These are phyloP conservation scores for Chelonia mydas DNA, from an alignment of 2,797 vertebrate species.

Conservation along the genomic window DNA sequence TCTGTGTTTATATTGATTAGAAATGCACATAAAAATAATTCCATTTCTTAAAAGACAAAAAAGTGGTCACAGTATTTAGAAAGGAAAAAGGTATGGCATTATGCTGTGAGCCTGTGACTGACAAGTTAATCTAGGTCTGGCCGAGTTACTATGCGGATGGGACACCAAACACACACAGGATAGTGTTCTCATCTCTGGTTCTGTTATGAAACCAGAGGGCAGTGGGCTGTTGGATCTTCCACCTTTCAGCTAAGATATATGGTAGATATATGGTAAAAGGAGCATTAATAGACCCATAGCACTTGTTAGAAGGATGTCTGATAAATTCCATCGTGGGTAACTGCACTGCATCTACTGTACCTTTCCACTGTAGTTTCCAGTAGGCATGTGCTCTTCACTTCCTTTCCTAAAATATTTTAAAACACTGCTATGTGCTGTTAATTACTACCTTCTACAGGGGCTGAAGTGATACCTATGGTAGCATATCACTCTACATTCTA, in stretches of 20 bases:
- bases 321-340: slow-evolving; percentile 26
- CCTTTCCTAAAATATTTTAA: not conserved
- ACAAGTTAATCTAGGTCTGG: not conserved
- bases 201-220: no score
- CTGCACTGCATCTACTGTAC: not conserved
- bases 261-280: no score
- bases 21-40: not conserved
- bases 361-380: not conserved
- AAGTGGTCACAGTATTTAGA: not conserved
- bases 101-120: not conserved
- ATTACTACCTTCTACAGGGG: not conserved
- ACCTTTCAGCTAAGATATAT: no score
- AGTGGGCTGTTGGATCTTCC: no score
- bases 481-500: not conserved
- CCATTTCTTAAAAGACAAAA: not conserved
- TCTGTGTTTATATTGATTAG: not conserved
- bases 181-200: no score
- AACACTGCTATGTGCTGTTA: not conserved
- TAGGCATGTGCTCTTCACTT: not conserved
- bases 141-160: no score
- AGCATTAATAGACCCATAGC: no score
- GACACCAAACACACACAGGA: no score
- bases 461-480: not conserved
- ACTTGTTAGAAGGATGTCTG: not conserved
- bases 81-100: not conserved